A percentile compares a stretch with the other conserved stretches of the same genome.
phyloP scores from a whole-genome alignment of 2,113 vertebrate species.

The Mesocricetus auratus region DNA sequence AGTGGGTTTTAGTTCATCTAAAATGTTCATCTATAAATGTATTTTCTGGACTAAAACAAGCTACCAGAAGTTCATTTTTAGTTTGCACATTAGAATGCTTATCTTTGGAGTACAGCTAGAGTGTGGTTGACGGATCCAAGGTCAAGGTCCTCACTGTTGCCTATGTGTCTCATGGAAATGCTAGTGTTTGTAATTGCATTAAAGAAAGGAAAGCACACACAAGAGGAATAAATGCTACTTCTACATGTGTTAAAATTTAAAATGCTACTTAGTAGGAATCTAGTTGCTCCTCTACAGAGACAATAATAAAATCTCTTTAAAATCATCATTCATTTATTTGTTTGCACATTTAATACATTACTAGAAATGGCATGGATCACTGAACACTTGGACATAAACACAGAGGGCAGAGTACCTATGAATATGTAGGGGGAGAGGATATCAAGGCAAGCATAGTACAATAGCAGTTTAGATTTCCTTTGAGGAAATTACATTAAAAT shows the following conservation, averaged over 20 bases:
- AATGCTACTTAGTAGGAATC: not conserved
- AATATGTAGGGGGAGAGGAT: not conserved
- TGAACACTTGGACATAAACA: not conserved
- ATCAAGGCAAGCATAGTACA: not conserved
- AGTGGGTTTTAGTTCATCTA: slow-evolving; percentile 8
- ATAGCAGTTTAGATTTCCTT: not conserved
- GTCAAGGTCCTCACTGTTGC: not conserved
- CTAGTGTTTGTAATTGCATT: not conserved
- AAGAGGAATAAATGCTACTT: not conserved
- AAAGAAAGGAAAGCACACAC: not conserved
- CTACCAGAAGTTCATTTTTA: not conserved
- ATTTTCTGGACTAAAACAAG: slow-evolving; percentile 54
- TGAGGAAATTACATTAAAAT: not conserved
- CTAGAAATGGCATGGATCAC: not conserved
- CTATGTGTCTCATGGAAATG: accelerated
- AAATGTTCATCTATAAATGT: not conserved
- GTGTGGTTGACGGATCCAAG: not conserved
- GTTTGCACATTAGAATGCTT: not conserved
- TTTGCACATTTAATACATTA: not conserved
- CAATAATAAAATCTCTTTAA: not conserved
- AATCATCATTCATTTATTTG: not conserved
- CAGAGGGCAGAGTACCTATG: not conserved
- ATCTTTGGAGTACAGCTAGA: not conserved
- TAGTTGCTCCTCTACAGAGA: not conserved
- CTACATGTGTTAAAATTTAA: not conserved